Percentiles rank a stretch among this genome's conserved stretches.
Evolutionary conservation across 2,888 invertebrate species (phyloP).

Genomic region (Lasioglossum villosulum): DNA sequence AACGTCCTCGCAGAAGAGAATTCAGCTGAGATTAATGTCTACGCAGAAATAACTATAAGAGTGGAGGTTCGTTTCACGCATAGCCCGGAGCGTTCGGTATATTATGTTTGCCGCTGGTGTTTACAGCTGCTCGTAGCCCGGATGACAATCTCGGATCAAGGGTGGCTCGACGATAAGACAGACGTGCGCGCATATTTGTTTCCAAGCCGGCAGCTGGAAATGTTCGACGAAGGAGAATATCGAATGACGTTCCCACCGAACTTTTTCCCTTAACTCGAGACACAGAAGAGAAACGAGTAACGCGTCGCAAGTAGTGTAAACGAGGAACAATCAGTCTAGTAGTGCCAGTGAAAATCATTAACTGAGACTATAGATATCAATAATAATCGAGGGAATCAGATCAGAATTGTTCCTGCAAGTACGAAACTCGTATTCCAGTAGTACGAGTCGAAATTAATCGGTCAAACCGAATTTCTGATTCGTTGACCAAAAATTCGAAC

Average conservation of each 20-base stretch:
- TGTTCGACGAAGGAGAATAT: conserved; percentile 25
- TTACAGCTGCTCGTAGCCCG: conserved; percentile 76
- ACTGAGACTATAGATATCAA: background rate
- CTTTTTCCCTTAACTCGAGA: background rate
- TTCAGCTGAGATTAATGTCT: conserved; percentile 51
- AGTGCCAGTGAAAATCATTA: background rate
- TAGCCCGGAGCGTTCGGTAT: conserved; percentile 82
- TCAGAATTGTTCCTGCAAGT: background rate
- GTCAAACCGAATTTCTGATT: background rate
- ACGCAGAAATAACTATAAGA: conserved; percentile 71
- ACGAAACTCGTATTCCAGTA: background rate
- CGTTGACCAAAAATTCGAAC: background rate
- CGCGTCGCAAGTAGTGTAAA: no score
- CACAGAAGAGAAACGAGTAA: background rate
- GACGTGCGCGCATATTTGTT: conserved; percentile 58
- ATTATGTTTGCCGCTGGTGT: conserved; percentile 84
- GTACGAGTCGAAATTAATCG: background rate
- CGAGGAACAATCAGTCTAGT: no score
- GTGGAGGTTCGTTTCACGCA: conserved; percentile 68
- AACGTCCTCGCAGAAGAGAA: background rate
- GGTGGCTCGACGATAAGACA: conserved; percentile 65
- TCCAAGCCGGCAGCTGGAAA: conserved; percentile 34
- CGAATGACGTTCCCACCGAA: conserved; percentile 18
- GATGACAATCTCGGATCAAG: conserved; percentile 68
- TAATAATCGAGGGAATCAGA: background rate